Conservation (phyloP, 2,888 invertebrate genomes). For the Melitaea athalia region DNA sequence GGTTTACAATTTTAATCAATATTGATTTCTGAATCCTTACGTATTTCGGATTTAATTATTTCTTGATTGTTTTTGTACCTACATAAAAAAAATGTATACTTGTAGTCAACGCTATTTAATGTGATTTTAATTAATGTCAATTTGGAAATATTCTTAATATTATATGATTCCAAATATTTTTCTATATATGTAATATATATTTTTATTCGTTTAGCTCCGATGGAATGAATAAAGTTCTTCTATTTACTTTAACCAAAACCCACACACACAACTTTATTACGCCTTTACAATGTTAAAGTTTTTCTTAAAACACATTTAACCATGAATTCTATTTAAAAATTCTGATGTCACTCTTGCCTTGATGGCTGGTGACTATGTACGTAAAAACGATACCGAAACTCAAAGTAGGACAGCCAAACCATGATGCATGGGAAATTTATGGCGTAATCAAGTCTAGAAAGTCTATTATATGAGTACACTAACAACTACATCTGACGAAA, state of each 20-base stretch:
- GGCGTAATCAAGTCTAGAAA: conserved; percentile 12
- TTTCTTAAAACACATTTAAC: conserved; percentile 44
- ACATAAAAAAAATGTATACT: too few relatives aligned
- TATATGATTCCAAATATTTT: too few relatives aligned
- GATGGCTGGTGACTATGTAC: conserved; percentile 52
- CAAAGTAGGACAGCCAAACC: conserved; percentile 4
- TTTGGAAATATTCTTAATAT: too few relatives aligned
- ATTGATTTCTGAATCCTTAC: too few relatives aligned
- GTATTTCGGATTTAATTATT: too few relatives aligned
- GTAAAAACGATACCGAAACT: conserved; percentile 59
- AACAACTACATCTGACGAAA: conserved; percentile 6
- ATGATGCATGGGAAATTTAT: background rate
- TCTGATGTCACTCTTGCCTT: conserved; percentile 67
- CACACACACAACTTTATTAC: conserved; percentile 7
- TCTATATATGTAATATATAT: too few relatives aligned
- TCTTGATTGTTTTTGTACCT: too few relatives aligned
- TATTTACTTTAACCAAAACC: conserved; percentile 11
- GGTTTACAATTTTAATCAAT: too few relatives aligned
- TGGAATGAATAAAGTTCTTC: conserved; percentile 3
- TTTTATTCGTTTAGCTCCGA: background rate
- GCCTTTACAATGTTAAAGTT: conserved; percentile 12
- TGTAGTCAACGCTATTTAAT: too few relatives aligned
- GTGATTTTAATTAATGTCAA: too few relatives aligned
- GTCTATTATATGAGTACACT: background rate
- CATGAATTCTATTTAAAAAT: conserved; percentile 73